A percentile compares a stretch with the other conserved stretches of the same genome.
phyloP scores from a whole-genome alignment of 2,797 vertebrate species.

The Selene dorsalis region DNA sequence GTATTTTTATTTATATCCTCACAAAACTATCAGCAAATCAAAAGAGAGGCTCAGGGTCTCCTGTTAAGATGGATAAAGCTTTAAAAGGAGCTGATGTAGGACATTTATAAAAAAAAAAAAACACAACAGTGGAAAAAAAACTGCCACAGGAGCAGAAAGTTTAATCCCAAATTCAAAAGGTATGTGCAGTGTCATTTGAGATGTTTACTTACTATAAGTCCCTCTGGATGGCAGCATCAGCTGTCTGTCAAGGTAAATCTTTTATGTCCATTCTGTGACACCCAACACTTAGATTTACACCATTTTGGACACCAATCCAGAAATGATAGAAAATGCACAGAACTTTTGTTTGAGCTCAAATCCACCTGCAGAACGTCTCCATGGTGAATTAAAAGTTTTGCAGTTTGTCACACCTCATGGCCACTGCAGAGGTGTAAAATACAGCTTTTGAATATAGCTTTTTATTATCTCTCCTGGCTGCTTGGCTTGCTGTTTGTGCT shows the following conservation, averaged over 20 bases:
- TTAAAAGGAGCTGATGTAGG: too few species aligned
- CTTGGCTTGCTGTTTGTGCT: slow-evolving; percentile 45
- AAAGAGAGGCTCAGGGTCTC: too few species aligned
- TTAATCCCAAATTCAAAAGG: slow-evolving; percentile 18
- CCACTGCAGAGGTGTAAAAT: slow-evolving; percentile 20
- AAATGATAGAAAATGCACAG: slow-evolving; percentile 2
- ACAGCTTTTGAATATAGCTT: slow-evolving; percentile 36
- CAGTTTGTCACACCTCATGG: neutral
- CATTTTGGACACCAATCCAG: neutral
- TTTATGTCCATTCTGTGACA: slow-evolving; percentile 22
- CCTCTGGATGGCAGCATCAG: slow-evolving; percentile 19
- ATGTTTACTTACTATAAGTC: slow-evolving; percentile 15
- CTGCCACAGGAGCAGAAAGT: neutral
- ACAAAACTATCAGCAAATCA: too few species aligned
- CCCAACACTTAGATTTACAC: slow-evolving; percentile 21
- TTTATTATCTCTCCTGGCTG: slow-evolving; percentile 46
- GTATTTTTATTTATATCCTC: too few species aligned
- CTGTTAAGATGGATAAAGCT: too few species aligned
- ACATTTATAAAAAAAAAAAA: too few species aligned
- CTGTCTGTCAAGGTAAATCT: slow-evolving; percentile 34
- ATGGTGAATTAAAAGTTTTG: slow-evolving; percentile 27
- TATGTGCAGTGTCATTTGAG: neutral
- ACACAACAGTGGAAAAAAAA: neutral
- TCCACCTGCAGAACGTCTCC: slow-evolving; percentile 9
- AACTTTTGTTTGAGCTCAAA: neutral